Evolutionary conservation across 53 echinoderm and acorn worm species (phyloP).

Genomic region (Echinometra lucunter): DNA sequence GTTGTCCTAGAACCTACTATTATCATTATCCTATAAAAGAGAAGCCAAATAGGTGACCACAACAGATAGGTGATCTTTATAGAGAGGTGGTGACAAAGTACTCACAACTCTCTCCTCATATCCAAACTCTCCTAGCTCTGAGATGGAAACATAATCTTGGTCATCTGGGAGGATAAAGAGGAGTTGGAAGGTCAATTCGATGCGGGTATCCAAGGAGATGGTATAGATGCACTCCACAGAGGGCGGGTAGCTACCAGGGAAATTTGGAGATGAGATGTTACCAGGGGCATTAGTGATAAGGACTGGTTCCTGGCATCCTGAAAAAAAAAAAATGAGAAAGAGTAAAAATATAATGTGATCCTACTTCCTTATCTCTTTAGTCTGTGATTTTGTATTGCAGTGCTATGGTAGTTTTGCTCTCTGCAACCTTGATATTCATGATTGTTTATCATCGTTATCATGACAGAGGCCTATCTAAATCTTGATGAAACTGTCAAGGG

Average conservation of each 20-base stretch:
- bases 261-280: constrained; percentile 88
- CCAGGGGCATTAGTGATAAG: constrained; percentile 69
- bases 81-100: neutral
- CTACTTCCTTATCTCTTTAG: too few species aligned
- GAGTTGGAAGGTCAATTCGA: constrained; percentile 62
- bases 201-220: constrained; percentile 74
- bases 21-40: neutral
- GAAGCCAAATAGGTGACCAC: neutral
- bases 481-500: neutral
- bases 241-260: constrained; percentile 83
- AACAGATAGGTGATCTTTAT: neutral
- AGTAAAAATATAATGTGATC: neutral
- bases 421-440: too few species aligned
- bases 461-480: neutral
- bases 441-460: too few species aligned
- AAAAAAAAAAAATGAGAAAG: neutral
- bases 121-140: constrained; percentile 70
- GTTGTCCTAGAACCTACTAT: too few species aligned
- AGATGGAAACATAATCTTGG: constrained; percentile 78
- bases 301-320: constrained; percentile 72
- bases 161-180: constrained; percentile 70
- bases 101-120: constrained; percentile 56
- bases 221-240: constrained; percentile 72
- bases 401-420: too few species aligned
- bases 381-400: too few species aligned